These are phyloP conservation scores for Trachelus troglodyta DNA, from an alignment of 2,888 invertebrate species.

Conservation along the genomic window DNA sequence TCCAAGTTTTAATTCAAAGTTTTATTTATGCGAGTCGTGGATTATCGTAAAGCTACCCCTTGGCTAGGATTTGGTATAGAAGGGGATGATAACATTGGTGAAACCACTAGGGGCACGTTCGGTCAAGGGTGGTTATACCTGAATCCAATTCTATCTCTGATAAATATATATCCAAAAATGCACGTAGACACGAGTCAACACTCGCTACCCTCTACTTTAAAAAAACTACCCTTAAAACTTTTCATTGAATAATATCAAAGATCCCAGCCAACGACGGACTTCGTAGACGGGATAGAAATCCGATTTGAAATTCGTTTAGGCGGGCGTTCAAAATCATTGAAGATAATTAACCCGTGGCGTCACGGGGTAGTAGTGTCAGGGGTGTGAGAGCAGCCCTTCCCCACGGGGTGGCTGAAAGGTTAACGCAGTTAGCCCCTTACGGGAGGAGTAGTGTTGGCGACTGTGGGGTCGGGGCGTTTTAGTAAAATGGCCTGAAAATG, in stretches of 20 bases:
- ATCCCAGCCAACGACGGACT: background rate
- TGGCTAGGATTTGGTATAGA: background rate
- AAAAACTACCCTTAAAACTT: background rate
- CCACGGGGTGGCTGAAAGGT: conserved; percentile 56
- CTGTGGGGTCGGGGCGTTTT: conserved; percentile 42
- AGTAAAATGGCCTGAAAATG: conserved; percentile 64
- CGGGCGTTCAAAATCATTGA: conserved; percentile 61
- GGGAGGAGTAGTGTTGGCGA: conserved; percentile 39
- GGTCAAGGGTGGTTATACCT: background rate
- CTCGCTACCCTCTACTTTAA: background rate
- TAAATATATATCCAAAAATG: background rate
- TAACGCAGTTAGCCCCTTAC: conserved; percentile 61
- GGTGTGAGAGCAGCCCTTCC: conserved; percentile 26
- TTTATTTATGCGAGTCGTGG: conserved; percentile 50
- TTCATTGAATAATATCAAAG: background rate
- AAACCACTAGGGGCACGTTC: background rate
- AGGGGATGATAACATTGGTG: background rate
- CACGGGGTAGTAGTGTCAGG: conserved; percentile 36
- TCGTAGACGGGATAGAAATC: conserved; percentile 41
- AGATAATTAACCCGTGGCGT: conserved; percentile 59
- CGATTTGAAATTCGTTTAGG: conserved; percentile 61
- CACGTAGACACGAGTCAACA: background rate
- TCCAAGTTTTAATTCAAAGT: conserved; percentile 52
- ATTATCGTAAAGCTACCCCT: conserved; percentile 40
- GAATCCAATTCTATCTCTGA: background rate